Conservation (phyloP, 1,140 invertebrate species). For the Fopius arisanus region DNA sequence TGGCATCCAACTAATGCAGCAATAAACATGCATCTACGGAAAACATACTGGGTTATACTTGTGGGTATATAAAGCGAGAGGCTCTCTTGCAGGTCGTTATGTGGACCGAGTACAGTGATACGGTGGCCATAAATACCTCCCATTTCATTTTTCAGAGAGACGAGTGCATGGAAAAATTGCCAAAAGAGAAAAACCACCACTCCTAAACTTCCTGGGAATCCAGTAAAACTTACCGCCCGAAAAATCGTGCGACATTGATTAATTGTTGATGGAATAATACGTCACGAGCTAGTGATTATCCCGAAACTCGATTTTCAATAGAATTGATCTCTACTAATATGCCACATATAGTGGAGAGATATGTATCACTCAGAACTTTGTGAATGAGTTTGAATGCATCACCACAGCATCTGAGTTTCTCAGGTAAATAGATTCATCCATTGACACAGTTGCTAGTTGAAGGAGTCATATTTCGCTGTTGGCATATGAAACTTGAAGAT, state of each 20-base stretch:
- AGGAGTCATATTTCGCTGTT: neutral
- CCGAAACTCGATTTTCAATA: neutral
- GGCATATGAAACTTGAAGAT: neutral
- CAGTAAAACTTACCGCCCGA: too few species aligned
- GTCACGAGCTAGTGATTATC: neutral
- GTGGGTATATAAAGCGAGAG: neutral
- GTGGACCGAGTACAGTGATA: neutral
- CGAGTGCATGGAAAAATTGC: neutral
- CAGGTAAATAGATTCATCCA: slow-evolving; percentile 19
- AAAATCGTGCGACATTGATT: too few species aligned
- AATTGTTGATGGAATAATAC: neutral
- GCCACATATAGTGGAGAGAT: neutral
- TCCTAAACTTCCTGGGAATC: neutral
- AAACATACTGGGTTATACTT: slow-evolving; percentile 32
- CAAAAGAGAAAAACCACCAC: neutral
- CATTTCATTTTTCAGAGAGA: neutral
- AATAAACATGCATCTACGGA: slow-evolving; percentile 56
- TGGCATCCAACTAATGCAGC: slow-evolving; percentile 45
- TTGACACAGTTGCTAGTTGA: neutral
- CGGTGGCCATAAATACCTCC: neutral
- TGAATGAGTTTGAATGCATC: neutral
- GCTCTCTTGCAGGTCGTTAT: neutral
- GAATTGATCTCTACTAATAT: neutral
- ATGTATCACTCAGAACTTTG: neutral
- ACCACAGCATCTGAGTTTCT: neutral